Percentiles rank a stretch among this genome's conserved stretches.
These are phyloP conservation scores for Lepidocyrtoides sp. DNA, from an alignment of 2,888 invertebrate species.

Conservation along the genomic window DNA sequence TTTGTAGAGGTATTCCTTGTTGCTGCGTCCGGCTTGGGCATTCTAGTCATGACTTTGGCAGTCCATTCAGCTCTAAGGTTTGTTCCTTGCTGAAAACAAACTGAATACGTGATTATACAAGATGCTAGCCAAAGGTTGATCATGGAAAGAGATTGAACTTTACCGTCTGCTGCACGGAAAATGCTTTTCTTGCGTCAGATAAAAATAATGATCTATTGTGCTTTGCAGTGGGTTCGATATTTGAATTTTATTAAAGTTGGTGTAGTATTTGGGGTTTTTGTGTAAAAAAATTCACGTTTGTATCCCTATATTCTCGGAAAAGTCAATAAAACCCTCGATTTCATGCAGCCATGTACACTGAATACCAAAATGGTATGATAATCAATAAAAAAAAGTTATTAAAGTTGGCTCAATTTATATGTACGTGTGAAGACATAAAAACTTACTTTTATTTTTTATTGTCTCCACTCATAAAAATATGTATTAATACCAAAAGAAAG, in stretches of 20 bases:
- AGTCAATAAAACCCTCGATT: not conserved
- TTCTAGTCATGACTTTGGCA: constrained; percentile 75
- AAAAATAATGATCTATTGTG: constrained; percentile 63
- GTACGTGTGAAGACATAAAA: not conserved
- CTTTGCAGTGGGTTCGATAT: constrained; percentile 90
- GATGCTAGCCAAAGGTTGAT: no score
- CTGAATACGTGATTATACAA: no score
- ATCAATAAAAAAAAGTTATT: constrained; percentile 28
- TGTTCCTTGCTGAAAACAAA: constrained; percentile 86
- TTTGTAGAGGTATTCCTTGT: constrained; percentile 96
- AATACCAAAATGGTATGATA: not conserved
- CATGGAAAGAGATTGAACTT: no score
- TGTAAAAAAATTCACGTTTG: no score
- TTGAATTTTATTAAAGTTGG: not conserved
- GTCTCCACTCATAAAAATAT: constrained; percentile 20
- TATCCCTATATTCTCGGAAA: no score
- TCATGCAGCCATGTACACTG: not conserved
- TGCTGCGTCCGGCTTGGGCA: constrained; percentile 93
- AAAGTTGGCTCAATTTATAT: not conserved
- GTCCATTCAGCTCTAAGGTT: constrained; percentile 79
- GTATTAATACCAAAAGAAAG: constrained; percentile 20
- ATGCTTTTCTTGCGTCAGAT: constrained; percentile 86
- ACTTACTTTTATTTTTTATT: not conserved
- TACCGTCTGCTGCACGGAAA: no score
- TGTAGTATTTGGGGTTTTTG: no score